Base-by-base conservation (phyloP, 2,113 vertebrate species). In the Psilopogon haemacephalus region DNA sequence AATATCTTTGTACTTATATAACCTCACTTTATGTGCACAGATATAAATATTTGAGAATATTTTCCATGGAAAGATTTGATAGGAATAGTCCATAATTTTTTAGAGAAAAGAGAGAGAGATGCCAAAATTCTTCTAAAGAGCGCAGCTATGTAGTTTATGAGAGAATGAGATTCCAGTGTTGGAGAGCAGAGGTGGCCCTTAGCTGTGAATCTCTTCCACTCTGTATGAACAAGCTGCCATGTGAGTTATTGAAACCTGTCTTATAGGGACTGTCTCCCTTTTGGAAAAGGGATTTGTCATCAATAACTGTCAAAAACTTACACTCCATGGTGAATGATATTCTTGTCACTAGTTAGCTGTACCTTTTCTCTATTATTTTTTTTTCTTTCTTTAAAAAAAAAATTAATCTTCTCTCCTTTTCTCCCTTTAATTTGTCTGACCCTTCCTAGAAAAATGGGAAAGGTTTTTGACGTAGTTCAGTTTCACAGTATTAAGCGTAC, bases 11-110 rank as follows among this genome's bases (percentile, higher is more conserved):
- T 72, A 52, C 46, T 88, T 88, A 21, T n/a, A 40, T 46, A 88
- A 21, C 56, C 68, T 73, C 27, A 50, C 12, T 94, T 92, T 62
- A 42, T 35, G 16, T 65, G 55, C 50, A 30, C 35, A 33, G 55
- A 28, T 9, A 59, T 30, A 91, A 95, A 89, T 88, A 86, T 88
- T 88, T 93, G 56, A 76, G 64, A 91, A 73, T 87, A 75, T 82
- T 91, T 95, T 94, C 87, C 70, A 35, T 69, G 67, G 40, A 94
- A 73, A 93, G 13, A 3, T 59, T 81, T 92, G 76, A 37, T 82
- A 76, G 67, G n/a, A 84, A 40, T 50, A 89, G 35, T 72, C 37
- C 33, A 32, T 76, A 73, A 70, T 46, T 89, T 89, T 95, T 77
- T 52, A 88, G 60, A 74, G 46, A 89, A 28, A 33, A 76, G 68